Conservation (phyloP, 2,797 vertebrate species). For the Melanotaenia nigrans region DNA sequence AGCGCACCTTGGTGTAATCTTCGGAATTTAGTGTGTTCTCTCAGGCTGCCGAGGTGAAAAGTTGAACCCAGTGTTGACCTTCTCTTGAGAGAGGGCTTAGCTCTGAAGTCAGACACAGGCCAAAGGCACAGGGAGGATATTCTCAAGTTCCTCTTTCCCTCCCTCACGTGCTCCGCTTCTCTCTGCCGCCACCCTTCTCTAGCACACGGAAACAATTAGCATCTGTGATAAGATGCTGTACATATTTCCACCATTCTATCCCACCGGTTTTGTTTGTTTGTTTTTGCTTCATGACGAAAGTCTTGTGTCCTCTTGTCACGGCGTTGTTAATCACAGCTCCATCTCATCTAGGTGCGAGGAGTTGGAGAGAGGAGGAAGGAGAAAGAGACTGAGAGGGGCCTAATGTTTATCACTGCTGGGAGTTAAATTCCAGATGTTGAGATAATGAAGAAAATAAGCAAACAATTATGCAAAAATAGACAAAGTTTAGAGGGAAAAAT, state of each 20-base stretch:
- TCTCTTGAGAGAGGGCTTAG: slow-evolving; percentile 76
- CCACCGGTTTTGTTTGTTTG: slow-evolving; percentile 78
- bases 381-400: slow-evolving; percentile 73
- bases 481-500: slow-evolving; percentile 54
- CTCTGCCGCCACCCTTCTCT: slow-evolving; percentile 53
- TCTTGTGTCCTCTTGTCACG: slow-evolving; percentile 73
- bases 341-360: slow-evolving; percentile 75
- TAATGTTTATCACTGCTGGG: slow-evolving; percentile 79
- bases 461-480: slow-evolving; percentile 82
- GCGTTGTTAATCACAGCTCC: slow-evolving; percentile 72
- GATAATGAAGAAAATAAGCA: slow-evolving; percentile 82
- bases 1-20: slow-evolving; percentile 61
- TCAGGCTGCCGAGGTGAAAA: slow-evolving; percentile 79
- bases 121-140: slow-evolving; percentile 78
- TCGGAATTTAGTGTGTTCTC: slow-evolving; percentile 71
- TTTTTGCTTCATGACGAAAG: slow-evolving; percentile 68
- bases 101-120: slow-evolving; percentile 76
- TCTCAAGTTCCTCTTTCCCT: slow-evolving; percentile 76
- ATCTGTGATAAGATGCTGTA: slow-evolving; percentile 80
- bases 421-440: slow-evolving; percentile 81
- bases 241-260: slow-evolving; percentile 82
- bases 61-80: slow-evolving; percentile 82
- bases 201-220: slow-evolving; percentile 80
- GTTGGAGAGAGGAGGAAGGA: slow-evolving; percentile 51
- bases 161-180: slow-evolving; percentile 55